Conservation (phyloP, 2,888 invertebrate genomes). For the Drosophila bunnanda region DNA sequence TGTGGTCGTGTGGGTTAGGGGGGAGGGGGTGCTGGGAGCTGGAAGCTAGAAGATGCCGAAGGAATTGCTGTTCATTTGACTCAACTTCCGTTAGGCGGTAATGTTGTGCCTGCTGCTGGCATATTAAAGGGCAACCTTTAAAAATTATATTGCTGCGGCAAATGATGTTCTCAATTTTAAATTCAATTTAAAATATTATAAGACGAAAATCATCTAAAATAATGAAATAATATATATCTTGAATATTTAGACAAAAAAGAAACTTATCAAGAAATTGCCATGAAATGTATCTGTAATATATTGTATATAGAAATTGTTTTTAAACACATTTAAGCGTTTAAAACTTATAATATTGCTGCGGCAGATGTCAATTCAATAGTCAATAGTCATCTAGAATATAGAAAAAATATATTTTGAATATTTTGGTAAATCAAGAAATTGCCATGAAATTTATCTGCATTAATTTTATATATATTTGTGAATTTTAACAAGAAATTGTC, state of each 20-base stretch:
- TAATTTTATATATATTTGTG: no score
- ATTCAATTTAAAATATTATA: constrained; percentile 4
- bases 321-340: background rate
- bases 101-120: constrained; percentile 32
- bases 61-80: constrained; percentile 71
- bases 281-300: no score
- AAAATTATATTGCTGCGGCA: constrained; percentile 14
- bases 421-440: background rate
- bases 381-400: no score
- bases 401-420: background rate
- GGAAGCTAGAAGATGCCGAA: constrained; percentile 29
- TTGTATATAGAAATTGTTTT: no score
- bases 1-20: constrained; percentile 11
- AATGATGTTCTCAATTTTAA: background rate
- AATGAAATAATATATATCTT: background rate
- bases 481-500: no score
- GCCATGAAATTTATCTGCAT: no score
- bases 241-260: no score
- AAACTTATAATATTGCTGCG: background rate
- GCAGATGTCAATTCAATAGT: background rate
- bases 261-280: background rate
- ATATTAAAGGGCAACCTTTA: constrained; percentile 56
- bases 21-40: background rate
- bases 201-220: no score
- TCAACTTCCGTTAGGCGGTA: constrained; percentile 63